phyloP scores from a whole-genome alignment of 2,888 invertebrate species.

The Agrilus cyanescens region DNA sequence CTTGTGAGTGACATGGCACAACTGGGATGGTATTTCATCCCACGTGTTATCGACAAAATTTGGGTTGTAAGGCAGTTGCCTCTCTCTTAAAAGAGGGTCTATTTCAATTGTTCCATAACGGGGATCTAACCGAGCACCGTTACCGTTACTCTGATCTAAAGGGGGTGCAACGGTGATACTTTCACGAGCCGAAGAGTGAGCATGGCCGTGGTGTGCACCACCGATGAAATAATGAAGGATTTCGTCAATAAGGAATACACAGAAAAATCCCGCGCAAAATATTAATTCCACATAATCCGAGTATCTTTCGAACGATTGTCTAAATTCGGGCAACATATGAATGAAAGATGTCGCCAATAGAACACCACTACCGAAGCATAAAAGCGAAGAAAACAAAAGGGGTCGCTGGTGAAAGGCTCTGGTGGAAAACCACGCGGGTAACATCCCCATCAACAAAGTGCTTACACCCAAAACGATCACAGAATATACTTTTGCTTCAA shows the following conservation, averaged over 20 bases:
- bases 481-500: conserved; percentile 51
- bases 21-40: conserved; percentile 26
- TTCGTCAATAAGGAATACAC: conserved; percentile 63
- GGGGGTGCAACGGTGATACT: not conserved
- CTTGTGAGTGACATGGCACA: conserved; percentile 55
- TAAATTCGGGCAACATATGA: conserved; percentile 73
- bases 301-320: conserved; percentile 36
- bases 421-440: conserved; percentile 54
- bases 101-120: conserved; percentile 9
- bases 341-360: conserved; percentile 63
- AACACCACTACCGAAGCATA: conserved; percentile 75
- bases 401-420: conserved; percentile 46
- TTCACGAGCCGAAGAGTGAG: conserved; percentile 8
- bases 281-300: conserved; percentile 48
- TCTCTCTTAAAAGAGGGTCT: conserved; percentile 5
- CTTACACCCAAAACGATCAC: conserved; percentile 55
- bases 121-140: not conserved
- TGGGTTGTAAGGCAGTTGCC: conserved; percentile 20
- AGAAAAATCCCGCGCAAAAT: conserved; percentile 57
- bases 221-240: conserved; percentile 55
- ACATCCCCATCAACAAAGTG: conserved; percentile 56
- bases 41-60: conserved; percentile 11
- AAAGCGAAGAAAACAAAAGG: conserved; percentile 51
- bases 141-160: no score
- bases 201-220: conserved; percentile 20